These are phyloP conservation scores for Linyphia triangularis DNA, from an alignment of 2,888 invertebrate species.

Conservation along the genomic window DNA sequence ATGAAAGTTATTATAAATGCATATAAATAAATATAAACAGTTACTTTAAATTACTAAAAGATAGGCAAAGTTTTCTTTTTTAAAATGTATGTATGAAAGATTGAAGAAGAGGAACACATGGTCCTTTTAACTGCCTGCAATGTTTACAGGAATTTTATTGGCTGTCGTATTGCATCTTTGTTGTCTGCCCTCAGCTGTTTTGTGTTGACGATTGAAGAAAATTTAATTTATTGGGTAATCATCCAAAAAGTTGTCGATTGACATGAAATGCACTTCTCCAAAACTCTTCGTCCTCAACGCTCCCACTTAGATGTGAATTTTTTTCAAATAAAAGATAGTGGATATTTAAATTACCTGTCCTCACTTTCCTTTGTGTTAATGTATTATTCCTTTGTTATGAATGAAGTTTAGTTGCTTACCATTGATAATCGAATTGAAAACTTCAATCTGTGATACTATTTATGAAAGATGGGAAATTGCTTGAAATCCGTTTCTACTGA, in stretches of 20 bases:
- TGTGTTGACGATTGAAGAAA: slow-evolving; percentile 66
- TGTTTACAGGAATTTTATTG: slow-evolving; percentile 70
- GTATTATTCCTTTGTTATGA: slow-evolving; percentile 49
- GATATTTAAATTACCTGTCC: slow-evolving; percentile 2
- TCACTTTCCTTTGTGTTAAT: slow-evolving; percentile 24
- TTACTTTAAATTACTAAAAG: not conserved
- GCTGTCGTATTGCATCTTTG: slow-evolving; percentile 72
- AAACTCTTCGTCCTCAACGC: slow-evolving; percentile 18
- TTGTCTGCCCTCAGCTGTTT: slow-evolving; percentile 75
- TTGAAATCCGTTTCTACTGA: slow-evolving; percentile 80
- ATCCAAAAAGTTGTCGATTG: slow-evolving; percentile 33
- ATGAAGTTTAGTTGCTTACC: slow-evolving; percentile 26
- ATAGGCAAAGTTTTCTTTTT: not conserved
- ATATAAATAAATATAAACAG: not conserved
- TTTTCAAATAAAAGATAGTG: not conserved
- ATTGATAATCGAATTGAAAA: not conserved
- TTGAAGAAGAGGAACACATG: slow-evolving; percentile 50
- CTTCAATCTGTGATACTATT: slow-evolving; percentile 41
- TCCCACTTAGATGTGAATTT: slow-evolving; percentile 24
- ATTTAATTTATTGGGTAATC: slow-evolving; percentile 31
- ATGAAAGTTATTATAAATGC: no score
- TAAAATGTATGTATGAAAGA: not conserved
- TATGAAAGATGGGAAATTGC: slow-evolving; percentile 80
- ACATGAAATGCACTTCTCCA: slow-evolving; percentile 38
- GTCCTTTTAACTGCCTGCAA: slow-evolving; percentile 67